Base-by-base conservation (phyloP, 2,797 vertebrate genomes). In the Channa striata region DNA sequence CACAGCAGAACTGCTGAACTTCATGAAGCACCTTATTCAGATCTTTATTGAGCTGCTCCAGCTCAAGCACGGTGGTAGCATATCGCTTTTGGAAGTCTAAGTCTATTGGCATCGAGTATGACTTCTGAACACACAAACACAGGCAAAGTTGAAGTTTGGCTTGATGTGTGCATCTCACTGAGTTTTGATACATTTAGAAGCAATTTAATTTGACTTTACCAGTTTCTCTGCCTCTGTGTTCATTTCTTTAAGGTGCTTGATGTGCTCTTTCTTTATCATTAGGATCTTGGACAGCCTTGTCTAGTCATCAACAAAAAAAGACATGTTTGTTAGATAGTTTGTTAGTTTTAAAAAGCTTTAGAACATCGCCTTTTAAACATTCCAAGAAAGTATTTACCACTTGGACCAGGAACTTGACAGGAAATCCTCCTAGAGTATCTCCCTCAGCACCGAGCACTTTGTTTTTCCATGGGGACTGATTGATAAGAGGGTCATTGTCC, bases 261-360 rank as follows among this genome's bases (percentile, higher is more conserved):
- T 98, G 90, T 98, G 97, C 39, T 99, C 97, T 81, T 99, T 99
- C 92, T 99, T 99, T 88, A 98, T 97, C 98, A 99, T 99, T 64
- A 99, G 96, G 82, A 99, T 99, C 94, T 99, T 99, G 14, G 98
- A 99, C 90, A 99, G 90, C 83, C 96, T 96, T 11, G 98, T 99
- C 98, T 99, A 39, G n/a, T 57, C 1, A 74, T 12, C 9, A 5
- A n/a, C n/a, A 49, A 59, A 62, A 8, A 40, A 8, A 68, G 7
- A 47, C 37, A 73, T n/a, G n/a, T n/a, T n/a, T n/a, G n/a, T n/a
- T n/a, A n/a, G 30, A 37, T 1, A 46, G 25, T 54, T 2, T 20
- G 13, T 75, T 51, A 36, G 13, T 12, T 11, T 34, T 10, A 17
- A 11, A 23, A 67, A n/a, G 17, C 42, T 56, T 23, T 9, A 42